Percentiles rank a stretch among this genome's conserved stretches.
Evolutionary conservation across 2,797 vertebrate species (phyloP).

Genomic region (Trematomus bernacchii): DNA sequence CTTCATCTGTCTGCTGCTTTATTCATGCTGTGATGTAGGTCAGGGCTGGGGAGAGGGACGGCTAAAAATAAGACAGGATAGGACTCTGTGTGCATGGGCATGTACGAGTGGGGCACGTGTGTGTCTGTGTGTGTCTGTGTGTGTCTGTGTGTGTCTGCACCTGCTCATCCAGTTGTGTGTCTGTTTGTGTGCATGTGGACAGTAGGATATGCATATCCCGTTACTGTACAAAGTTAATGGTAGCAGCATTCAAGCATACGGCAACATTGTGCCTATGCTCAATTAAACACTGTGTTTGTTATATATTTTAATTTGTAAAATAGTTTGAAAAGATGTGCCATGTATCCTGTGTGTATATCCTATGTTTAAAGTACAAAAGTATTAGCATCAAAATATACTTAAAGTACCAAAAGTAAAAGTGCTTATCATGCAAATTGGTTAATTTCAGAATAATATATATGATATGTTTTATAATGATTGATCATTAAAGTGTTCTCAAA

Average conservation of each 20-base stretch:
- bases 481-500: no score
- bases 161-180: conserved; percentile 13
- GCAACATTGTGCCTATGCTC: conserved; percentile 9
- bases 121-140: neutral
- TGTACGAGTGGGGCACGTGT: conserved; percentile 4
- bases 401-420: no score
- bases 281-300: neutral
- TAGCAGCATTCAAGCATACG: conserved; percentile 25
- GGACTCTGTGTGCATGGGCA: conserved; percentile 28
- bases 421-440: no score
- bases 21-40: conserved; percentile 84
- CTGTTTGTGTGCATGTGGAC: neutral
- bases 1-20: conserved; percentile 73
- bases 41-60: conserved; percentile 69
- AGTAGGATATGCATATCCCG: conserved; percentile 1
- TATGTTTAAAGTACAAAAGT: no score
- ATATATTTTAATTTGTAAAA: no score
- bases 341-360: no score
- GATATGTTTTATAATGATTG: no score
- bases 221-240: conserved; percentile 36
- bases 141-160: neutral
- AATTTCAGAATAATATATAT: no score
- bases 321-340: no score
- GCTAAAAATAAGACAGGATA: conserved; percentile 81
- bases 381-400: no score